A percentile compares a stretch with the other conserved stretches of the same genome.
phyloP scores from a whole-genome alignment of 2,888 invertebrate species.

The Polietes domitor region DNA sequence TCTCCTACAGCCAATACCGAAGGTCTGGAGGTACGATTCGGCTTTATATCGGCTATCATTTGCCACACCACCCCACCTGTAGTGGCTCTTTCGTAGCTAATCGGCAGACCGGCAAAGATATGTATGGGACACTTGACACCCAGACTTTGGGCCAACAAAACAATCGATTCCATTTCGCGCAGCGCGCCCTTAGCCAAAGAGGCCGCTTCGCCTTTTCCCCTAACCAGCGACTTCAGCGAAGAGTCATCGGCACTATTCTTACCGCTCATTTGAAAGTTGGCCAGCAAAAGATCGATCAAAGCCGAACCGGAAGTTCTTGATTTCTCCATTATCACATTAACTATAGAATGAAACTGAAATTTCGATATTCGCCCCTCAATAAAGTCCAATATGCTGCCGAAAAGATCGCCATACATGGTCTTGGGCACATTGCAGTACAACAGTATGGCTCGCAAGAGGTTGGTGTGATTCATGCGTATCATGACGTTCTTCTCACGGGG shows the following conservation, averaged over 20 bases:
- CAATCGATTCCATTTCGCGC: conserved; percentile 88
- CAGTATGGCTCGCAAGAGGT: conserved; percentile 88
- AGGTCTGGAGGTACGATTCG: conserved; percentile 81
- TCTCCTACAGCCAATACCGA: conserved; percentile 94
- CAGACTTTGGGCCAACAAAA: conserved; percentile 86
- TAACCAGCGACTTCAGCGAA: conserved; percentile 83
- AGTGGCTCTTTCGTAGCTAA: conserved; percentile 82
- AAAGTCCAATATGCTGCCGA: conserved; percentile 76
- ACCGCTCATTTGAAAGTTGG: conserved; percentile 76
- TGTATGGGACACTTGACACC: conserved; percentile 87
- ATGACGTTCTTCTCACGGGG: conserved; percentile 85
- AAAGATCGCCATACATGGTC: conserved; percentile 82
- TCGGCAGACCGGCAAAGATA: conserved; percentile 81
- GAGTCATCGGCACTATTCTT: conserved; percentile 76
- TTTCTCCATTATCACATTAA: conserved; percentile 85
- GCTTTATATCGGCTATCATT: conserved; percentile 80
- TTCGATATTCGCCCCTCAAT: conserved; percentile 85
- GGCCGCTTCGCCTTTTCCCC: conserved; percentile 86
- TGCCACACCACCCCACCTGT: conserved; percentile 84
- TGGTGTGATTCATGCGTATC: conserved; percentile 90
- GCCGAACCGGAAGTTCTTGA: conserved; percentile 78
- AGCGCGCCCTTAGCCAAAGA: conserved; percentile 86
- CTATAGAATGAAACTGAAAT: conserved; percentile 87
- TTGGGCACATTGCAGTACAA: conserved; percentile 90
- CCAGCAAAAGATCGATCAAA: conserved; percentile 77